Percentiles rank a stretch among this genome's conserved stretches.
phyloP scores from a whole-genome alignment of 2,888 invertebrate species.

The Patella depressa region DNA sequence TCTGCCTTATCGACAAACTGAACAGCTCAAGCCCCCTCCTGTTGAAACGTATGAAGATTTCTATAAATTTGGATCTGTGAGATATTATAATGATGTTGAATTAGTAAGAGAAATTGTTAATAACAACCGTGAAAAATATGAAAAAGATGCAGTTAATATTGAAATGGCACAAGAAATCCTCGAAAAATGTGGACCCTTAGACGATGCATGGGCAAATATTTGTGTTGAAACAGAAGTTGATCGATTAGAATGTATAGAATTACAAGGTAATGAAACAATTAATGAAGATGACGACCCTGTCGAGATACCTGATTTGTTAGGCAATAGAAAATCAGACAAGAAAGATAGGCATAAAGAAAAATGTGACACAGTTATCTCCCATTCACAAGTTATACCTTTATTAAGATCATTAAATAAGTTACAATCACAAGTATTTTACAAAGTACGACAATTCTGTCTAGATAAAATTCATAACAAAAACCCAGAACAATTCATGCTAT shows the following conservation, averaged over 20 bases:
- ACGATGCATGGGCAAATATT: constrained; percentile 21
- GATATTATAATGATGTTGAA: not conserved
- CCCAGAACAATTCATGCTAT: constrained; percentile 14
- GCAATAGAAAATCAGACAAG: not conserved
- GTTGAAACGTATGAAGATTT: not conserved
- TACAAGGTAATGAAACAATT: not conserved
- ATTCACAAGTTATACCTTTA: not conserved
- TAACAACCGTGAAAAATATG: not conserved
- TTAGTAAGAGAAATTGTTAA: not conserved
- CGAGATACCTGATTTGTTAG: not conserved
- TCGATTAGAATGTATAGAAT: not conserved
- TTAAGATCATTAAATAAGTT: constrained; percentile 20
- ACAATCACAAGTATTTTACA: constrained; percentile 26
- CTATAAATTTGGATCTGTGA: not conserved
- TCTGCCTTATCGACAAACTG: constrained; percentile 4
- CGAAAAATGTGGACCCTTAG: not conserved
- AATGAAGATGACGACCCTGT: not conserved
- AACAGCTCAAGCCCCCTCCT: not conserved
- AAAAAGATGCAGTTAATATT: not conserved
- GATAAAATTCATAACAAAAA: not conserved
- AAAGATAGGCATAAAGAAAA: not conserved
- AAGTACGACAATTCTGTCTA: constrained; percentile 25
- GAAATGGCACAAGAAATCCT: not conserved
- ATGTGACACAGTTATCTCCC: not conserved
- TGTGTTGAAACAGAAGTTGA: constrained; percentile 9